Evolutionary conservation across 2,113 vertebrate genomes (phyloP).

Genomic region (Amphiprion percula): DNA sequence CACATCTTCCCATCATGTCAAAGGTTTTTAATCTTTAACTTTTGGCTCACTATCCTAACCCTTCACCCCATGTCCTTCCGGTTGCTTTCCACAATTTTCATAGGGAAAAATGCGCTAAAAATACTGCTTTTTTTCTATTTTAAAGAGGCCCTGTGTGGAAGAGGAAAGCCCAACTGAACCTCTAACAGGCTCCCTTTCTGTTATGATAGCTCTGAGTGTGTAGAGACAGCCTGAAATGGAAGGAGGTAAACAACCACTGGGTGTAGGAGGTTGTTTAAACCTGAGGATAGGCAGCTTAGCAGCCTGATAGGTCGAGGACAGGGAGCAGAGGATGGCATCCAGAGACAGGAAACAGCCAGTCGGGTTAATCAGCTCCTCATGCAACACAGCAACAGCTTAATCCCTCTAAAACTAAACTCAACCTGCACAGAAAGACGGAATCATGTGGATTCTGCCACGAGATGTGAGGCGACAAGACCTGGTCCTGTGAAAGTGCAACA

Average conservation of each 20-base stretch:
- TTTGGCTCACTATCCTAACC: constrained; percentile 9
- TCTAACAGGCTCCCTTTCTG: constrained; percentile 1
- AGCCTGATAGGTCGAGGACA: constrained; percentile 36
- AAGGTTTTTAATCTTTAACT: constrained; percentile 11
- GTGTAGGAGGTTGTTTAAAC: constrained; percentile 17
- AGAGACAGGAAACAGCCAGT: constrained; percentile 41
- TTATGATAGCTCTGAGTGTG: constrained; percentile 13
- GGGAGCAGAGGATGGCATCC: constrained; percentile 23
- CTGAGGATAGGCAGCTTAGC: constrained; percentile 21
- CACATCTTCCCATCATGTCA: neutral
- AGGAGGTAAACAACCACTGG: constrained; percentile 23
- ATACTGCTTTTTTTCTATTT: constrained; percentile 41
- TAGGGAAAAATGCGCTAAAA: constrained; percentile 49
- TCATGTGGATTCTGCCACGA: neutral
- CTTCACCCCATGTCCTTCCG: constrained; percentile 36
- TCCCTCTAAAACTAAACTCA: neutral
- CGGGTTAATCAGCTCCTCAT: constrained; percentile 48
- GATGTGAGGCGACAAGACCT: neutral
- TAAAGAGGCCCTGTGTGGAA: constrained; percentile 6
- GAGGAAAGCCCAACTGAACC: constrained; percentile 17
- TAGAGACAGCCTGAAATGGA: neutral
- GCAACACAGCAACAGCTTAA: constrained; percentile 16
- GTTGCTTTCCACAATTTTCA: constrained; percentile 19
- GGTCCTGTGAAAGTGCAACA: constrained; percentile 1
- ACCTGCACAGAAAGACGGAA: neutral